Conservation (phyloP, 2,888 invertebrate genomes). For the Cosmia trapezina region DNA sequence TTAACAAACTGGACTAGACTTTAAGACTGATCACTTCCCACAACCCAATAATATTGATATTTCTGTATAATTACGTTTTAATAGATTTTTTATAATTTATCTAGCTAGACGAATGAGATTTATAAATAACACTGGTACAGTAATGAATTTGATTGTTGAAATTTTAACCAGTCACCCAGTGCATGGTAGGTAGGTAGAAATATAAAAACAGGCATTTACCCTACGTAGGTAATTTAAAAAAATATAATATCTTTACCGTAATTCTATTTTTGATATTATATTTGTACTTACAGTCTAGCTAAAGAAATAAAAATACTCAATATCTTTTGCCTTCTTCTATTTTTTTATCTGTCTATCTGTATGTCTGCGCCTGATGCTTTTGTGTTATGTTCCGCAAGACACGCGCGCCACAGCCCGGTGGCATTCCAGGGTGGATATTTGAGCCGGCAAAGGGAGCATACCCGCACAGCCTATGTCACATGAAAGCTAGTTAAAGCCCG, state of each 20-base stretch:
- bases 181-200: no score
- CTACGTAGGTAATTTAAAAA: no score
- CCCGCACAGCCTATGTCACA: no score
- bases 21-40: conserved; percentile 12
- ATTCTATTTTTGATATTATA: background rate
- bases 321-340: background rate
- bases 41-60: background rate
- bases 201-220: no score
- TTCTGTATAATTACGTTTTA: background rate
- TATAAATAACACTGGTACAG: background rate
- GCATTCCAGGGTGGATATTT: no score
- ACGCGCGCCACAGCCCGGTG: no score
- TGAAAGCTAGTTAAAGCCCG: no score
- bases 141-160: no score
- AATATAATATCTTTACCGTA: background rate
- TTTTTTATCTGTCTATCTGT: background rate
- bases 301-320: no score
- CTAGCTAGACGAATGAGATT: background rate
- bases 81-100: no score
- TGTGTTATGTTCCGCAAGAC: background rate
- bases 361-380: conserved; percentile 17
- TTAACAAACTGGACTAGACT: conserved; percentile 11
- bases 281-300: background rate
- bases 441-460: no score
- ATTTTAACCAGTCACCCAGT: no score